Evolutionary conservation across 2,888 invertebrate species (phyloP).

Genomic region (Cantharis lateralis): DNA sequence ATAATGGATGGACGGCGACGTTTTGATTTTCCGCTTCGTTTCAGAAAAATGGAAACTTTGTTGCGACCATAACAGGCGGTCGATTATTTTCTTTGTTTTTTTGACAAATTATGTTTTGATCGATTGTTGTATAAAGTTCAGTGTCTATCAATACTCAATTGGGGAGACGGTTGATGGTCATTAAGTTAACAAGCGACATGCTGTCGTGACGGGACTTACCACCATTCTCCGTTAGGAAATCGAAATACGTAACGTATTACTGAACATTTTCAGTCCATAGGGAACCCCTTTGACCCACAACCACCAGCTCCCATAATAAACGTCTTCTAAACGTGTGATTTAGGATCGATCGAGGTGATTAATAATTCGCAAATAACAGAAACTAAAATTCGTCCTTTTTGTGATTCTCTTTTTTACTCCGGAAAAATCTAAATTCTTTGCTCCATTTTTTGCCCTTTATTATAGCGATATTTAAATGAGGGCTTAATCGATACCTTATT

Average conservation of each 20-base stretch:
- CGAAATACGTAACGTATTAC: slow-evolving; percentile 6
- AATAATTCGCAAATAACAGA: not conserved
- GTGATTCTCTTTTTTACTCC: not conserved
- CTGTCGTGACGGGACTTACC: slow-evolving; percentile 11
- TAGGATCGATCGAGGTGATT: not conserved
- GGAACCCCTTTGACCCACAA: slow-evolving; percentile 5
- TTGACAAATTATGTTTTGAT: not conserved
- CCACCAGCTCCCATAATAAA: slow-evolving; percentile 9
- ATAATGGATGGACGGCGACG: not conserved
- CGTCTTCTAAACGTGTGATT: slow-evolving; percentile 10
- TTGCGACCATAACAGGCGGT: not conserved
- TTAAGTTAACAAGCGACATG: slow-evolving; percentile 11
- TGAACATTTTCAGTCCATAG: slow-evolving; percentile 8
- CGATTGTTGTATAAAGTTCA: slow-evolving; percentile 1
- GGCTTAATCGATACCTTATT: not conserved
- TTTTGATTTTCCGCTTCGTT: not conserved
- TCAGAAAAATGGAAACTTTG: not conserved
- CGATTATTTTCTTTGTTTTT: not conserved
- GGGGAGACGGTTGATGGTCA: slow-evolving; percentile 5
- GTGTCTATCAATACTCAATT: slow-evolving; percentile 6
- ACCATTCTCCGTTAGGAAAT: slow-evolving; percentile 4
- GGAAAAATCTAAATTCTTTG: not conserved
- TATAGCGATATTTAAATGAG: not conserved
- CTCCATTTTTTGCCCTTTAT: not conserved
- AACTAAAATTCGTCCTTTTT: not conserved